Conservation (phyloP, 2,888 invertebrate genomes). For the Sinotaia quadrata region DNA sequence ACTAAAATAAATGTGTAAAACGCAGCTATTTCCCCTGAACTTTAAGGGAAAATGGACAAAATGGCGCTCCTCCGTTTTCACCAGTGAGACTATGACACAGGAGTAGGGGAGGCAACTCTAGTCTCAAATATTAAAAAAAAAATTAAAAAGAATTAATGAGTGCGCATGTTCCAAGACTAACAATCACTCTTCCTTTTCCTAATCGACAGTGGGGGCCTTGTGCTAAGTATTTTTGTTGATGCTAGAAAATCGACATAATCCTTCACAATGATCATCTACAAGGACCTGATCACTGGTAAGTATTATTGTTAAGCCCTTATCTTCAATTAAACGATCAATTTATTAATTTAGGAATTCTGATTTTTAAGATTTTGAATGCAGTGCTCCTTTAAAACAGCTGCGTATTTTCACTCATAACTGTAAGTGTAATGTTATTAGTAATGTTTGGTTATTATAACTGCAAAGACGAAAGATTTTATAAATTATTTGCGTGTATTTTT, state of each 20-base stretch:
- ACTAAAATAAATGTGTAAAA: constrained; percentile 12
- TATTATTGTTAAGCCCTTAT: background rate
- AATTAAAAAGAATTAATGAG: background rate
- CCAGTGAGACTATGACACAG: constrained; percentile 29
- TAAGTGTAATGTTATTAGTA: background rate
- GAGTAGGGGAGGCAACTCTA: constrained; percentile 35
- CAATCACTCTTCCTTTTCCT: constrained; percentile 10
- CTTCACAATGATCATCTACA: constrained; percentile 16
- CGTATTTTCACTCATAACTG: background rate
- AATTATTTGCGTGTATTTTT: background rate
- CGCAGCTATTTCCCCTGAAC: constrained; percentile 12
- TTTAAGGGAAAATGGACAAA: constrained; percentile 26
- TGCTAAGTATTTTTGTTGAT: too few relatives aligned
- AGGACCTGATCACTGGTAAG: constrained; percentile 8
- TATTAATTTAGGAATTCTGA: background rate
- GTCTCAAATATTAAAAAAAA: background rate
- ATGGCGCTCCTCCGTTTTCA: constrained; percentile 33
- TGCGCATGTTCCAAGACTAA: background rate
- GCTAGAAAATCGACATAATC: background rate
- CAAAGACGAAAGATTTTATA: background rate
- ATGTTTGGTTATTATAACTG: background rate
- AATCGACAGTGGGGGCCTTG: too few relatives aligned
- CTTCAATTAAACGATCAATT: background rate
- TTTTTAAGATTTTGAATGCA: background rate
- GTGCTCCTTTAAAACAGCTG: background rate